Evolutionary conservation across 2,888 invertebrate genomes (phyloP).

Genomic region (Rhorus exstirpatorius): DNA sequence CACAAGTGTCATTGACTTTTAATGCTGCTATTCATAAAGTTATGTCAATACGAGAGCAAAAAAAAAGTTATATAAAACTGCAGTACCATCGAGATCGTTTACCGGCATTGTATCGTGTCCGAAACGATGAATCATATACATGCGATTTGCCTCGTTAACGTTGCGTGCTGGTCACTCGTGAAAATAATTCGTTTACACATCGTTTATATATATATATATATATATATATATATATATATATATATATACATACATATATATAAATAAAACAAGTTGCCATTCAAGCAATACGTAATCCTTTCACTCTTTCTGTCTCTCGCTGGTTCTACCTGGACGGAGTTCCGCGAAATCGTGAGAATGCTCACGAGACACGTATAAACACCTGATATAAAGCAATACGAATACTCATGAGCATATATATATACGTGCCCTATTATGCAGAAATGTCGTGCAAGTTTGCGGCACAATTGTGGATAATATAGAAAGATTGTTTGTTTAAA

Average conservation of each 20-base stretch:
- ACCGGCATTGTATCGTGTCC: conserved; percentile 24
- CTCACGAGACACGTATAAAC: conserved; percentile 28
- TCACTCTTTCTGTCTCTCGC: conserved; percentile 43
- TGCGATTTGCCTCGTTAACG: conserved; percentile 61
- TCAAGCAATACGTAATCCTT: conserved; percentile 62
- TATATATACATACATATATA: conserved; percentile 5
- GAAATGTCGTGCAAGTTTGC: conserved; percentile 28
- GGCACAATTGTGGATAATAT: conserved; percentile 49
- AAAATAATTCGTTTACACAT: conserved; percentile 61
- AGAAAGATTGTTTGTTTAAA: conserved; percentile 61
- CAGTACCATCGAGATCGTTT: conserved; percentile 29
- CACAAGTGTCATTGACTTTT: conserved; percentile 54
- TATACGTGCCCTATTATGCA: not conserved
- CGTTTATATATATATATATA: conserved; percentile 11
- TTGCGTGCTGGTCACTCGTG: conserved; percentile 61
- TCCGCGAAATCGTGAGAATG: conserved; percentile 66
- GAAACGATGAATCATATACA: conserved; percentile 51
- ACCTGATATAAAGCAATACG: conserved; percentile 18
- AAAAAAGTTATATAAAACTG: conserved; percentile 16
- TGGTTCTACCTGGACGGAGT: conserved; percentile 63
- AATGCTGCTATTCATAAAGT: not conserved
- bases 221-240: conserved; percentile 33
- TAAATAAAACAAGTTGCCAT: conserved; percentile 43
- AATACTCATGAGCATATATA: conserved; percentile 19
- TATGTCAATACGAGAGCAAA: conserved; percentile 12